These are phyloP conservation scores for Heterotis niloticus DNA, from an alignment of 2,113 vertebrate genomes.

Conservation along the genomic window DNA sequence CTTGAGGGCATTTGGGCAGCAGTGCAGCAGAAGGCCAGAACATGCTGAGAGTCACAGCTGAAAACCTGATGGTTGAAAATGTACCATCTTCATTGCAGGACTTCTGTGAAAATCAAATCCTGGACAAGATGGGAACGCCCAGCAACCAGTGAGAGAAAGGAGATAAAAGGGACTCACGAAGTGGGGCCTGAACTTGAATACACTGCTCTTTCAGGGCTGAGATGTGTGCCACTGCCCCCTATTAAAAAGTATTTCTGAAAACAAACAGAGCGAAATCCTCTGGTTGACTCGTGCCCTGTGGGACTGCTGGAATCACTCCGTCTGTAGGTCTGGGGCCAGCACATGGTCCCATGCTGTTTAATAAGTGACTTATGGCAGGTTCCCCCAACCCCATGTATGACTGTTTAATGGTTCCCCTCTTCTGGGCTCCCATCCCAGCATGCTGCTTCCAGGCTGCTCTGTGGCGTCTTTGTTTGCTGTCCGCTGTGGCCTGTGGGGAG, in stretches of 20 bases:
- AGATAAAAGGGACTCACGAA: background rate
- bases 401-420: constrained; percentile 34
- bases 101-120: background rate
- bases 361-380: constrained; percentile 43
- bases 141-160: background rate
- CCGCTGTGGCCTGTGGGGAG: constrained; percentile 31
- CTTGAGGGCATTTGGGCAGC: background rate
- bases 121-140: background rate
- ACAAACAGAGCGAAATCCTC: background rate
- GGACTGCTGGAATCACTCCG: background rate
- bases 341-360: constrained; percentile 33
- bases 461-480: constrained; percentile 44
- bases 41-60: background rate
- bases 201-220: background rate
- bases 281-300: background rate
- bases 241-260: background rate
- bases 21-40: background rate
- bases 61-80: background rate
- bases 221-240: background rate
- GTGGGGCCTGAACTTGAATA: background rate
- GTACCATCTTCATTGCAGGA: background rate
- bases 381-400: constrained; percentile 33
- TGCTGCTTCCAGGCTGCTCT: constrained; percentile 41
- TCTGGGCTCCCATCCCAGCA: constrained; percentile 39
- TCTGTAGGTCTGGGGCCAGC: constrained; percentile 29